Evolutionary conservation across 1,140 invertebrate species (phyloP).

Genomic region (Dinoponera quadriceps): DNA sequence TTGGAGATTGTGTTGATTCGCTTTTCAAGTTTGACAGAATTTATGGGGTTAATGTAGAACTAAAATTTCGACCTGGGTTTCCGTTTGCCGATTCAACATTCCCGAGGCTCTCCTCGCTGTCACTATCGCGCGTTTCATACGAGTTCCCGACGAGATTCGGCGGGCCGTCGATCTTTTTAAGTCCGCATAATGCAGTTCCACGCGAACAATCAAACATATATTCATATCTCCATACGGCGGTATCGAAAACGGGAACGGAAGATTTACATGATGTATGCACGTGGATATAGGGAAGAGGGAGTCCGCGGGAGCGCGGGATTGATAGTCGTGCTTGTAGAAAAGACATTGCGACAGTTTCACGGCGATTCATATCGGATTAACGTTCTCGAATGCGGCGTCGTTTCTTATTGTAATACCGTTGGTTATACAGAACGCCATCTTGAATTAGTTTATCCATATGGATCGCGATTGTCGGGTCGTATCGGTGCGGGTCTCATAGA

Average conservation of each 20-base stretch:
- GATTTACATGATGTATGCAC: conserved; percentile 25
- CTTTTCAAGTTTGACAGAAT: too few relatives aligned
- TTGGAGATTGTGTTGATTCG: too few relatives aligned
- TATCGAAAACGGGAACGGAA: background rate
- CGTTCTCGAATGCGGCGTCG: conserved; percentile 32
- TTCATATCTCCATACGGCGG: background rate
- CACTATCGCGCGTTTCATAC: too few relatives aligned
- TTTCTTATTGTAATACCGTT: conserved; percentile 56
- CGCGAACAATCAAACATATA: conserved; percentile 17
- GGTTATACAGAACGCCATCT: conserved; percentile 53
- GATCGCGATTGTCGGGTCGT: conserved; percentile 60
- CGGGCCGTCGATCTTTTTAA: background rate
- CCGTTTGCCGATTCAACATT: too few relatives aligned
- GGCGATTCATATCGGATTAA: conserved; percentile 60
- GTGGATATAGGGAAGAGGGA: background rate
- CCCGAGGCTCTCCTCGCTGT: too few relatives aligned
- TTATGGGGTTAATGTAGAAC: too few relatives aligned
- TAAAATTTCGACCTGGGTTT: too few relatives aligned
- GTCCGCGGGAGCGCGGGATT: background rate
- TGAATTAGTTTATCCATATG: conserved; percentile 76
- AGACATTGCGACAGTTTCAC: conserved; percentile 15
- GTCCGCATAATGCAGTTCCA: background rate
- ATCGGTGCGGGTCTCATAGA: conserved; percentile 61
- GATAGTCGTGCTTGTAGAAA: background rate
- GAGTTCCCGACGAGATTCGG: background rate